Evolutionary conservation across 2,888 invertebrate species (phyloP), one percentile per base, ranked within the genome.

Genomic region (Caenorhabditis drosophilae): DNA sequence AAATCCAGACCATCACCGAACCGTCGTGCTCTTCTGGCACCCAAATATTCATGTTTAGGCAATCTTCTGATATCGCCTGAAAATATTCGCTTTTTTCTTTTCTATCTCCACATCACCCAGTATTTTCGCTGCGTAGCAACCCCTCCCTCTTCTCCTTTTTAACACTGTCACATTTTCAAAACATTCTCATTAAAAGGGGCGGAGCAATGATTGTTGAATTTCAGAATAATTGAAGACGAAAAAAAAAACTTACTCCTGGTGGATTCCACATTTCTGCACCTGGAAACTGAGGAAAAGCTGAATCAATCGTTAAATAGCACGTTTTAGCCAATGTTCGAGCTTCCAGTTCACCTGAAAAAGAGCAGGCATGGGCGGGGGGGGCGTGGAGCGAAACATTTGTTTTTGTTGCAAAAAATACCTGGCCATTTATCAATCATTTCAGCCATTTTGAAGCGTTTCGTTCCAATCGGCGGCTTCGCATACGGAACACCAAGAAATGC

Each of bases 221-320:
- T n/a, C n/a, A n/a, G n/a, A n/a, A n/a, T n/a, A n/a, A n/a, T n/a
- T n/a, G n/a, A n/a, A n/a, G n/a, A n/a, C n/a, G n/a, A n/a, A n/a
- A 27, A 1, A 34, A 20, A 22, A 34, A 20, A 48, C 45, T 47
- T 11, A 89, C 90, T 22, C 93, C 94, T 84, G 94, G 94, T 42
- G 94, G 92, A 86, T 95, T 94, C 95, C 95, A 96, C 90, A 94
- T 92, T 83, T 89, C 90, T 51, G 93, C 90, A 22, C 94, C 94
- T 2, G 83, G 77, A 51, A 83, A 83, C 27, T 80, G 75, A 2
- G 82, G 81, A 53, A 83, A 83, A 18, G 76, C 61, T 16, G 66
- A 66, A 61, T 81, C 81, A 40, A 72, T 70, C 15, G 81, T 78
- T 60, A 73, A 68, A 54, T 64, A 73, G 50, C 81, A 81, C 7